Evolutionary conservation across 1,140 invertebrate genomes (phyloP).

Genomic region (Hylaeus anthracinus): DNA sequence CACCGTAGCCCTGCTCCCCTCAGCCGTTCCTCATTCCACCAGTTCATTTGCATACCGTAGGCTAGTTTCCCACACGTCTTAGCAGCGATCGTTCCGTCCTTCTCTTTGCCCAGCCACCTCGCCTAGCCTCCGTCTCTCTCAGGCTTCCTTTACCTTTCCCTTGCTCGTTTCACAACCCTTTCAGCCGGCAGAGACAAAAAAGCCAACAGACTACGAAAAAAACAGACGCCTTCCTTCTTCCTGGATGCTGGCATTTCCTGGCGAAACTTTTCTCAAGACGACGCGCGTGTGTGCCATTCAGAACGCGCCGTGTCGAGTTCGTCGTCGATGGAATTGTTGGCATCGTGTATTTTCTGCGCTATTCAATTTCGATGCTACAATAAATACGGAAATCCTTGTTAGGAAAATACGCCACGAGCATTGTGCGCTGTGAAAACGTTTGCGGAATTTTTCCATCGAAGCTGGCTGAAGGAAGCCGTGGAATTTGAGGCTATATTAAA

Average conservation of each 20-base stretch:
- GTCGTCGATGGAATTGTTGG: background rate
- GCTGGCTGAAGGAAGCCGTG: no score
- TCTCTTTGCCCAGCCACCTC: slow-evolving; percentile 18
- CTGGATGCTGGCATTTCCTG: slow-evolving; percentile 56
- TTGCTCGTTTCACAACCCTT: slow-evolving; percentile 56
- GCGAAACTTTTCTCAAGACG: slow-evolving; percentile 29
- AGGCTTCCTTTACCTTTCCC: slow-evolving; percentile 15
- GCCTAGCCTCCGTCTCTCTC: background rate
- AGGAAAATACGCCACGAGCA: background rate
- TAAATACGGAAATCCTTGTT: background rate
- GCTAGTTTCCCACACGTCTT: slow-evolving; percentile 70
- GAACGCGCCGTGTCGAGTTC: slow-evolving; percentile 1
- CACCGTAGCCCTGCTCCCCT: slow-evolving; percentile 31
- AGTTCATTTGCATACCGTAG: slow-evolving; percentile 66
- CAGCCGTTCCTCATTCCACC: slow-evolving; percentile 29
- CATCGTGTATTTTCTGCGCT: slow-evolving; percentile 20
- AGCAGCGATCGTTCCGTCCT: slow-evolving; percentile 49
- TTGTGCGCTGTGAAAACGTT: background rate
- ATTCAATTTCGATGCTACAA: background rate
- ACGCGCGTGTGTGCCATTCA: slow-evolving; percentile 29
- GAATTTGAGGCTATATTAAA: no score
- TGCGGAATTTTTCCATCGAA: background rate
- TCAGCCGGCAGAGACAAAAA: slow-evolving; percentile 61
- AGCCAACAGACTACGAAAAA: slow-evolving; percentile 46
- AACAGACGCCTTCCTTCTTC: slow-evolving; percentile 51